Evolutionary conservation across 2,113 vertebrate species (phyloP).

Genomic region (Otis tarda): DNA sequence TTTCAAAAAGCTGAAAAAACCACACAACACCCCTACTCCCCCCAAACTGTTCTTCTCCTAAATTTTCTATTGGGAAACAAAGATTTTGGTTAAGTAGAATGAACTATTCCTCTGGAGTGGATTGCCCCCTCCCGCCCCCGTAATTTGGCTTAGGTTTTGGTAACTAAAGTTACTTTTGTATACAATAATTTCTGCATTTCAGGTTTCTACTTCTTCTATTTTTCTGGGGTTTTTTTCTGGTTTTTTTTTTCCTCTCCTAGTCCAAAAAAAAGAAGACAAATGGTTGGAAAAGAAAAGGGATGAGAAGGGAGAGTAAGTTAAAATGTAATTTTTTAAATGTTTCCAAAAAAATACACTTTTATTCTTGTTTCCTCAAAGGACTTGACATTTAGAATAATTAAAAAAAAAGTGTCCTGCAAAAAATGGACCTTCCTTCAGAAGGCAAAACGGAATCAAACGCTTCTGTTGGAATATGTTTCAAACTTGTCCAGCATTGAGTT

Average conservation of each 20-base stretch:
- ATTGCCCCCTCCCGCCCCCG: accelerated
- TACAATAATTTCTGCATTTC: neutral
- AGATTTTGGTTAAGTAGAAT: neutral
- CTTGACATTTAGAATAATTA: neutral
- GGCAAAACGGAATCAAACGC: neutral
- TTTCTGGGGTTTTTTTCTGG: neutral
- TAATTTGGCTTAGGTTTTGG: neutral
- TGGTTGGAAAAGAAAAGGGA: neutral
- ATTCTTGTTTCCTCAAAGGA: neutral
- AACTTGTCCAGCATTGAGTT: neutral
- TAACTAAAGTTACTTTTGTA: neutral
- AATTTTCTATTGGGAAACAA: neutral
- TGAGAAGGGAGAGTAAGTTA: neutral
- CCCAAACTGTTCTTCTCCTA: neutral
- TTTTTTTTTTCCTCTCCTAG: neutral
- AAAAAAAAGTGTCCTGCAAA: neutral
- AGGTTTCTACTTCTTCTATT: neutral
- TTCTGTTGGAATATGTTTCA: neutral
- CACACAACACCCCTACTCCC: too few relatives aligned
- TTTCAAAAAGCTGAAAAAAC: neutral
- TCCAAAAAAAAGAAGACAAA: neutral
- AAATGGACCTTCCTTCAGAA: neutral
- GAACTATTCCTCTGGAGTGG: neutral
- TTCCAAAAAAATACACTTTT: neutral
- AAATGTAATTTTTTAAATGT: neutral